phyloP scores from a whole-genome alignment of 1,140 invertebrate genomes.

The Kradibia gibbosae region DNA sequence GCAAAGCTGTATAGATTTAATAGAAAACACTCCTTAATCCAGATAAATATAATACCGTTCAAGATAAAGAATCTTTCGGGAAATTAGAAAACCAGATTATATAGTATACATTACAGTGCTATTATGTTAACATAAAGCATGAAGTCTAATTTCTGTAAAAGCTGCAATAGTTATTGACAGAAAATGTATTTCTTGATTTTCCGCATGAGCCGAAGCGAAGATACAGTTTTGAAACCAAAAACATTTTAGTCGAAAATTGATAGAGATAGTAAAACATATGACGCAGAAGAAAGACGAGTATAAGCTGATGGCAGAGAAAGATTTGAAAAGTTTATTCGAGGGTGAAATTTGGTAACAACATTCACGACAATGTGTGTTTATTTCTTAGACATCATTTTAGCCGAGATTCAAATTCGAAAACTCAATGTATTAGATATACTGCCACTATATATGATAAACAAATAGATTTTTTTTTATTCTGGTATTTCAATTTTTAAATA shows the following conservation, averaged over 20 bases:
- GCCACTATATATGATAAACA: background rate
- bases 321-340: constrained; percentile 65
- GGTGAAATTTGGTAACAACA: constrained; percentile 71
- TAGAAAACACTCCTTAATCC: too few species aligned
- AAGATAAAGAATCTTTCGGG: too few species aligned
- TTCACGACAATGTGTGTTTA: constrained; percentile 67
- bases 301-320: constrained; percentile 19
- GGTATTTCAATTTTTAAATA: constrained; percentile 22
- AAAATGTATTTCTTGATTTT: constrained; percentile 24
- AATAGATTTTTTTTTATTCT: background rate
- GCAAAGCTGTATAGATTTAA: too few species aligned
- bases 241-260: constrained; percentile 10
- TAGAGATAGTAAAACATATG: constrained; percentile 16
- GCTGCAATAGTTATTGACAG: background rate
- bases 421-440: constrained; percentile 15
- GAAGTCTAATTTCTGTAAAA: background rate
- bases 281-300: constrained; percentile 35
- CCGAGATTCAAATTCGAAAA: constrained; percentile 46
- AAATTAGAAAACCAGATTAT: background rate
- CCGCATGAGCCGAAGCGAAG: constrained; percentile 35
- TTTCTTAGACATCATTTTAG: constrained; percentile 48
- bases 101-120: background rate
- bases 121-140: background rate
- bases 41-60: too few species aligned
- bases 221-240: constrained; percentile 15